A percentile compares a stretch with the other conserved stretches of the same genome.
Evolutionary conservation across 2,797 vertebrate species (phyloP).

Genomic region (Clarias platycephalus): DNA sequence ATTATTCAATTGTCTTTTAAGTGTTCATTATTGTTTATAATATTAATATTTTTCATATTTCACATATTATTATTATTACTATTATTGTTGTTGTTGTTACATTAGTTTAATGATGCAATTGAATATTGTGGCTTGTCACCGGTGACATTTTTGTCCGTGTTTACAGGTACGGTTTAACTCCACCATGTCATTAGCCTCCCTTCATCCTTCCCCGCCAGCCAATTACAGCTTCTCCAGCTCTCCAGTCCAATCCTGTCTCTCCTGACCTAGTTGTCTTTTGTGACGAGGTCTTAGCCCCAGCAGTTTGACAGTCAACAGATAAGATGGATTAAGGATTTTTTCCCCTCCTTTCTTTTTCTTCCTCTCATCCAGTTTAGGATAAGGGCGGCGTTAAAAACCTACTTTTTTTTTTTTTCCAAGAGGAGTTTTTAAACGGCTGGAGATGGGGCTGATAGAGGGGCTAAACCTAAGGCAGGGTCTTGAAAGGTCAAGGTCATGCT

Average conservation of each 20-base stretch:
- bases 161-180: constrained; percentile 46
- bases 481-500: constrained; percentile 76
- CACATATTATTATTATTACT: not conserved
- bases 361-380: constrained; percentile 82
- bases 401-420: constrained; percentile 74
- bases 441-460: constrained; percentile 78
- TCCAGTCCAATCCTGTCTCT: constrained; percentile 74
- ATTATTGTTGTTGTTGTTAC: not conserved
- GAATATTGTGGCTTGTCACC: not conserved
- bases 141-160: constrained; percentile 14
- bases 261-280: constrained; percentile 87
- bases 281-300: constrained; percentile 84
- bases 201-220: constrained; percentile 62
- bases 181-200: constrained; percentile 50
- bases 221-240: constrained; percentile 79
- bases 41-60: too few species aligned
- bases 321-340: constrained; percentile 85
- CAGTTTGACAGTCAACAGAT: constrained; percentile 88
- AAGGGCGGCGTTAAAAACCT: constrained; percentile 83
- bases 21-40: too few species aligned
- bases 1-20: too few species aligned
- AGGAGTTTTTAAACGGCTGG: constrained; percentile 83
- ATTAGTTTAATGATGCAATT: not conserved
- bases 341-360: constrained; percentile 35
- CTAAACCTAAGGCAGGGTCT: constrained; percentile 75